Percentiles rank a stretch among this genome's conserved stretches.
These are phyloP conservation scores for Ptyas mucosa DNA, from an alignment of 2,113 vertebrate species.

Conservation along the genomic window DNA sequence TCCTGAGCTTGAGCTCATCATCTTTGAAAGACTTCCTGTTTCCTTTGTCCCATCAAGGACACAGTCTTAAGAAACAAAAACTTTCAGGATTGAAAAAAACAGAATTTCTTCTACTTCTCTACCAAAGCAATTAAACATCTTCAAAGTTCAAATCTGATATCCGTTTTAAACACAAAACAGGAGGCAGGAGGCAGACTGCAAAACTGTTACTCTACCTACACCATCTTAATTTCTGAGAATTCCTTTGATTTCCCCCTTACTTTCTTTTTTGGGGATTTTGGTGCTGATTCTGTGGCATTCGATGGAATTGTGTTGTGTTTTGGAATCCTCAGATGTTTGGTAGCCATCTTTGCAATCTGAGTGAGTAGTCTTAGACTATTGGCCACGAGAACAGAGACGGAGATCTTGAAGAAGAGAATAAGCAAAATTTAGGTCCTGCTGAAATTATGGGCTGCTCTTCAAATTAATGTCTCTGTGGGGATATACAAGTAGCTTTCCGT, in stretches of 20 bases:
- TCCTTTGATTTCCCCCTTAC: not conserved
- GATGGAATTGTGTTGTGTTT: not conserved
- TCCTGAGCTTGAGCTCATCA: not conserved
- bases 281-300: not conserved
- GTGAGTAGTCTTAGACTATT: not conserved
- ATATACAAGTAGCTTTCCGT: no score
- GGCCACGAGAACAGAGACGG: not conserved
- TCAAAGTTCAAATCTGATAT: not conserved
- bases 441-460: no score
- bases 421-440: not conserved
- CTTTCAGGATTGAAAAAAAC: not conserved
- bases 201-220: not conserved
- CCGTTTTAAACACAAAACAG: not conserved
- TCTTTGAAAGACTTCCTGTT: not conserved
- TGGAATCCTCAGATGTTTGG: not conserved
- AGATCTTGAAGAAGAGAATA: not conserved
- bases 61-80: not conserved
- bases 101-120: not conserved
- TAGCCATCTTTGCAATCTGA: not conserved
- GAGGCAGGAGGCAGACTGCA: not conserved
- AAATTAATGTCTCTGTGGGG: no score
- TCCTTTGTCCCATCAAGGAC: not conserved
- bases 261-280: not conserved
- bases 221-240: not conserved
- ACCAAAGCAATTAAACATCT: not conserved